Evolutionary conservation across 92 coral and sea anemone genomes (phyloP), one percentile per base, ranked within the genome.

Genomic region (Zoanthus gigantus): DNA sequence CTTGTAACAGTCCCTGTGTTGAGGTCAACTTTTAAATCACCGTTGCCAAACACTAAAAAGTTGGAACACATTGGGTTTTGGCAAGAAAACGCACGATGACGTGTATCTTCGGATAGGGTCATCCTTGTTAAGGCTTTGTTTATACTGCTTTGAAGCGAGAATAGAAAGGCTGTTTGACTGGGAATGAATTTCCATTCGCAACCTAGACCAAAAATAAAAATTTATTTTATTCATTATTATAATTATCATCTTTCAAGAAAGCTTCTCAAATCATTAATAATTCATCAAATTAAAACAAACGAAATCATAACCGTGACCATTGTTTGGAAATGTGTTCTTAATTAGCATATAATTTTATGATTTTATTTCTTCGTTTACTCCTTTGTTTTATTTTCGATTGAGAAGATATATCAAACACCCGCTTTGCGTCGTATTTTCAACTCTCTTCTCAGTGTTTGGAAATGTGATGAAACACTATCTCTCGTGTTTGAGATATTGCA

Each of bases 11-110:
- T 81, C 29, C 61, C 10, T 13, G 23, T 66, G 2, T 6, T 12
- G 7, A 66, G 53, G 85, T 81, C 71, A 1, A 81, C 10, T 13
- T n/a, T 9, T 71, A 81, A 60, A 42, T 81, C 85, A 3, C 85
- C 85, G 5, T 81, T 81, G 0, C 85, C 85, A 46, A 81, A 81
- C 85, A 23, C 75, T 74, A 81, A 28, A 9, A 56, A 80, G 5
- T 32, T n/a, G n/a, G 72, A 29, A 42, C 6, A 79, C 11, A 7
- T 17, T 79, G 0, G 0, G 0, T 28, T 16, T 45, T 13, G 0
- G 29, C 75, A 81, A 14, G 85, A 81, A 45, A 81, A 42, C n/a
- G 85, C 85, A 23, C 16, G 42, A 45, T 61, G 73, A 2, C 84
- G 73, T 12, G 61, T 63, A 11, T 7, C 44, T 12, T 23, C 60